Evolutionary conservation across 2,888 invertebrate genomes (phyloP).

Genomic region (Azorinus chamasolen): DNA sequence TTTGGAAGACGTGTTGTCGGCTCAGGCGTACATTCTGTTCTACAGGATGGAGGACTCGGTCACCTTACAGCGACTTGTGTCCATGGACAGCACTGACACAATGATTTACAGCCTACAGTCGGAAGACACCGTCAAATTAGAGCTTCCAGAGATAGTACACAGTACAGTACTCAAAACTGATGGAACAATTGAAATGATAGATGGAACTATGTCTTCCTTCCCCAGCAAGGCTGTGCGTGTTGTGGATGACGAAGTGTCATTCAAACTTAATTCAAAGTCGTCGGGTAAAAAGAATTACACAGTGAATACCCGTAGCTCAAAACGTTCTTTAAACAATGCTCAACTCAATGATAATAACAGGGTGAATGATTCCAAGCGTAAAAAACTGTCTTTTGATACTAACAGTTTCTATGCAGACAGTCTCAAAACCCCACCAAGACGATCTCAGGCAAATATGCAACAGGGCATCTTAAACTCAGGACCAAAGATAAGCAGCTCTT

Average conservation of each 20-base stretch:
- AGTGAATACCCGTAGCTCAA: neutral
- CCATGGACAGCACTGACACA: constrained; percentile 25
- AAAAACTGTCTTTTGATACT: constrained; percentile 27
- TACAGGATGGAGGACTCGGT: constrained; percentile 64
- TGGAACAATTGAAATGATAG: neutral
- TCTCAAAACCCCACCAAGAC: too few species aligned
- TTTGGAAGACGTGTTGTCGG: constrained; percentile 80
- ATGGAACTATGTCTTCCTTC: constrained; percentile 7
- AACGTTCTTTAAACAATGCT: constrained; percentile 31
- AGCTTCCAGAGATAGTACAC: neutral
- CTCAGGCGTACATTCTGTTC: constrained; percentile 86
- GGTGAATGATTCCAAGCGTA: constrained; percentile 7
- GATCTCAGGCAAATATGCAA: too few species aligned
- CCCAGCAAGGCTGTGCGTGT: constrained; percentile 35
- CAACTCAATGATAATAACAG: neutral
- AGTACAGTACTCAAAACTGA: too few species aligned
- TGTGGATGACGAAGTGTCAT: constrained; percentile 66
- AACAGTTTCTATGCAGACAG: constrained; percentile 9
- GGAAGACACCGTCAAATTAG: constrained; percentile 30
- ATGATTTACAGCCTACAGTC: constrained; percentile 36
- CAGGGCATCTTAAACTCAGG: too few species aligned
- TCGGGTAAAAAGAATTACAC: neutral
- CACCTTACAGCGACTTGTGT: neutral
- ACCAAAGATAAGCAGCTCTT: too few species aligned
- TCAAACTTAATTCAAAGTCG: constrained; percentile 54